Evolutionary conservation across 2,888 invertebrate genomes (phyloP).

Genomic region (Pseudeuparius sepicola): DNA sequence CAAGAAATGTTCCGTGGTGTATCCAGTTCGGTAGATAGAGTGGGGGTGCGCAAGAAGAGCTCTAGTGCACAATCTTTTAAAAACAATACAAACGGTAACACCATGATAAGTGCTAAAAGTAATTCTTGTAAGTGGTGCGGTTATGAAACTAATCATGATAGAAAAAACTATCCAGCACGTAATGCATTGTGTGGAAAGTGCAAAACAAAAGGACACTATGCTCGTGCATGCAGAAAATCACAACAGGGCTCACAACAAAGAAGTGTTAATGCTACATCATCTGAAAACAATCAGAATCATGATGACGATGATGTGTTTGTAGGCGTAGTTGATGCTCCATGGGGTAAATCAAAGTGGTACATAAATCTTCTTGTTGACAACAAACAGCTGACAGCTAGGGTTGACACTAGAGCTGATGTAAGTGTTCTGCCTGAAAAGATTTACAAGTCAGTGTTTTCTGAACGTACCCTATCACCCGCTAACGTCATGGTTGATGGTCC

Average conservation of each 20-base stretch:
- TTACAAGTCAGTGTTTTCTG: background rate
- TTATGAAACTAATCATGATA: background rate
- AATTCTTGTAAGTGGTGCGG: constrained; percentile 2
- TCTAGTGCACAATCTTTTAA: too few relatives aligned
- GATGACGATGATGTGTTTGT: constrained; percentile 1
- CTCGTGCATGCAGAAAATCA: background rate
- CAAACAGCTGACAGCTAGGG: constrained; percentile 1
- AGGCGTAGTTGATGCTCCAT: background rate
- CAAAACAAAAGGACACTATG: background rate
- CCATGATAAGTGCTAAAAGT: too few relatives aligned
- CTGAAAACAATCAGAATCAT: constrained; percentile 1
- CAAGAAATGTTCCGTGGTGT: constrained; percentile 10
- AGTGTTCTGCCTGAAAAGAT: background rate
- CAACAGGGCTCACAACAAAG: background rate
- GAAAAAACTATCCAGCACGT: background rate
- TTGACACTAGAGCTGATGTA: constrained; percentile 1
- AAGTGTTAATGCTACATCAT: constrained; percentile 5
- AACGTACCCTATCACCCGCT: background rate
- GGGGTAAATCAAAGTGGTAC: background rate
- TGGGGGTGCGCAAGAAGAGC: background rate
- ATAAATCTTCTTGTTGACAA: background rate
- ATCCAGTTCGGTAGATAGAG: background rate
- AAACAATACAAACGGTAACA: constrained; percentile 1
- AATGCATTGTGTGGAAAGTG: constrained; percentile 1
- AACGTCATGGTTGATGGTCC: background rate